phyloP scores from a whole-genome alignment of 2,888 invertebrate species.

The Lapara coniferarum region DNA sequence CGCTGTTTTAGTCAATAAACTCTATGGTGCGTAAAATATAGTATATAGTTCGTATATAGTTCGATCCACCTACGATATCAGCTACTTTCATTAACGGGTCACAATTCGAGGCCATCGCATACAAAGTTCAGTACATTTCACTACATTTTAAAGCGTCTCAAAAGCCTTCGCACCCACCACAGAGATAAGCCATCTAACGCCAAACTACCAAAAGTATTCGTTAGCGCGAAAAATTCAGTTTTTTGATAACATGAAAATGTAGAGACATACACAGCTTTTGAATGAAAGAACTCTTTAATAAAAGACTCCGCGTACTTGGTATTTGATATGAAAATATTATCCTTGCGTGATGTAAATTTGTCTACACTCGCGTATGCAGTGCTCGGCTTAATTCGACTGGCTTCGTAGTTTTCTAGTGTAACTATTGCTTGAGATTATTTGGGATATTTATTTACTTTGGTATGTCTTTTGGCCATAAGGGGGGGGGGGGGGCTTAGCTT shows the following conservation, averaged over 20 bases:
- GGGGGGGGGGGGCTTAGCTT: too few species aligned
- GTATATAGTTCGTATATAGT: too few species aligned
- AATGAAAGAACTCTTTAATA: slow-evolving; percentile 10
- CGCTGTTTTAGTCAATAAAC: too few species aligned
- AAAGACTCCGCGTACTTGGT: neutral
- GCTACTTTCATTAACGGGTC: too few species aligned
- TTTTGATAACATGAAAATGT: neutral
- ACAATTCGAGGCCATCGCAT: too few species aligned
- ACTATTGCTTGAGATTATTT: slow-evolving; percentile 12
- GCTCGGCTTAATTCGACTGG: slow-evolving; percentile 46
- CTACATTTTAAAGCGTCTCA: neutral
- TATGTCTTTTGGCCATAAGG: too few species aligned
- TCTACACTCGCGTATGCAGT: slow-evolving; percentile 44
- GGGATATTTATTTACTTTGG: neutral
- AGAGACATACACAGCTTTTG: neutral
- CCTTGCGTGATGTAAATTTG: slow-evolving; percentile 29
- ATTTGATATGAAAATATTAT: slow-evolving; percentile 25
- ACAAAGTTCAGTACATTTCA: neutral
- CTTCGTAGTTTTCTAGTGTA: slow-evolving; percentile 34
- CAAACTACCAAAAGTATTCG: neutral
- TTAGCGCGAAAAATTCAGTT: slow-evolving; percentile 5
- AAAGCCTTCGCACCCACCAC: neutral
- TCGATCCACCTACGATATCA: too few species aligned
- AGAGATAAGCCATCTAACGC: neutral
- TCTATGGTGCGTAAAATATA: too few species aligned